Evolutionary conservation across 1,140 invertebrate genomes (phyloP).

Genomic region (Tetranychus cinnabarinus): DNA sequence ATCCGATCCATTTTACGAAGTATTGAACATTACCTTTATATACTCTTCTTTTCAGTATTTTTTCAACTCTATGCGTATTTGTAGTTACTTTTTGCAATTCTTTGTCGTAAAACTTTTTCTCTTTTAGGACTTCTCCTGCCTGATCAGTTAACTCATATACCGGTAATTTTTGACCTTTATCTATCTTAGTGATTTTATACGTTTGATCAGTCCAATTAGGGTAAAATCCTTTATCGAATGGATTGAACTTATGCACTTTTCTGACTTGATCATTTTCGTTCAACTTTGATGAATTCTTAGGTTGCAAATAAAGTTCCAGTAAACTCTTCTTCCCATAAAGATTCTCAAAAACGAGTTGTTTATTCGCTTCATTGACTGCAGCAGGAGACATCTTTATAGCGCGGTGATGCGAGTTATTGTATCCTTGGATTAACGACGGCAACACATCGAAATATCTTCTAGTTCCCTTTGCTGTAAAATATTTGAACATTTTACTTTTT

Average conservation of each 20-base stretch:
- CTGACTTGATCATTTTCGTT: background rate
- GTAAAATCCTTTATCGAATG: background rate
- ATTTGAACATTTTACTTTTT: conserved; percentile 23
- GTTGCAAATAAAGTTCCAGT: background rate
- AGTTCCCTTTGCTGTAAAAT: conserved; percentile 21
- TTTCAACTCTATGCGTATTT: conserved; percentile 3
- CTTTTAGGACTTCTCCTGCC: too few species aligned
- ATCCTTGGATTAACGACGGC: conserved; percentile 18
- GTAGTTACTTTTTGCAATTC: background rate
- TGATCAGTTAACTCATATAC: too few species aligned
- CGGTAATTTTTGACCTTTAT: too few species aligned
- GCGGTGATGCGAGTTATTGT: conserved; percentile 23
- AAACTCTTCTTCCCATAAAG: background rate
- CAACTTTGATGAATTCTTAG: too few species aligned
- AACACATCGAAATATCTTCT: conserved; percentile 22
- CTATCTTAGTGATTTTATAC: background rate
- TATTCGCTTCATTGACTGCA: conserved; percentile 18
- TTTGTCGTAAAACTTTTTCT: background rate
- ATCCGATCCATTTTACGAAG: conserved; percentile 65
- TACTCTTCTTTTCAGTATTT: background rate
- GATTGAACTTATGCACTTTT: background rate
- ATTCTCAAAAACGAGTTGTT: background rate
- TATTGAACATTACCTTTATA: conserved; percentile 30
- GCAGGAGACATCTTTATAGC: conserved; percentile 21
- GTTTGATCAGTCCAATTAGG: background rate